A percentile compares a stretch with the other conserved stretches of the same genome.
phyloP scores from a whole-genome alignment of 2,888 invertebrate species.

The Diadromus collaris region DNA sequence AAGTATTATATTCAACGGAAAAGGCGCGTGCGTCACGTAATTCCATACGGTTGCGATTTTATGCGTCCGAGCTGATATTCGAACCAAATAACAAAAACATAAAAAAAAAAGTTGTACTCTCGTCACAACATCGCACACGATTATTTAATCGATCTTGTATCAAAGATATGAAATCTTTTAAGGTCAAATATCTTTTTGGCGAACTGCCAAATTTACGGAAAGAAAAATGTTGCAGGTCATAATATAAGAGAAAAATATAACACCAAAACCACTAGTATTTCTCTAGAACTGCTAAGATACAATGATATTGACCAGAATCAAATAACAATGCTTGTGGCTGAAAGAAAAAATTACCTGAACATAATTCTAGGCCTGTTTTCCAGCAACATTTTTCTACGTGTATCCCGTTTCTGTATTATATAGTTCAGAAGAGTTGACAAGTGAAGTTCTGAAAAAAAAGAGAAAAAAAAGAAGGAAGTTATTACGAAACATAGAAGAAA shows the following conservation, averaged over 20 bases:
- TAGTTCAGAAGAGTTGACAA: constrained; percentile 8
- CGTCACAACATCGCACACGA: constrained; percentile 39
- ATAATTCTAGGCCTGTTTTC: constrained; percentile 7
- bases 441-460: not conserved
- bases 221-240: constrained; percentile 16
- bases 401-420: constrained; percentile 24
- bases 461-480: not conserved
- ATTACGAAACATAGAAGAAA: constrained; percentile 54
- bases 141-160: constrained; percentile 32
- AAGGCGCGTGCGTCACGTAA: constrained; percentile 46
- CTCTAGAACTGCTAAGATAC: not conserved
- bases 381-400: constrained; percentile 29
- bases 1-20: constrained; percentile 54
- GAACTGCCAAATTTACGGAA: not conserved
- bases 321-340: not conserved
- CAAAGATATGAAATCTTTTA: constrained; percentile 3
- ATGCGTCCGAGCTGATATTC: constrained; percentile 38
- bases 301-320: not conserved
- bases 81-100: constrained; percentile 16
- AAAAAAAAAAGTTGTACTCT: constrained; percentile 41
- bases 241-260: not conserved
- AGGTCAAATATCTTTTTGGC: constrained; percentile 3
- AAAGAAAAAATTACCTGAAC: constrained; percentile 9
- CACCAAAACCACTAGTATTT: no score
- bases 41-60: constrained; percentile 22